Percentiles rank a stretch among this genome's conserved stretches.
Evolutionary conservation across 2,113 vertebrate species (phyloP).

Genomic region (Columba janthina): DNA sequence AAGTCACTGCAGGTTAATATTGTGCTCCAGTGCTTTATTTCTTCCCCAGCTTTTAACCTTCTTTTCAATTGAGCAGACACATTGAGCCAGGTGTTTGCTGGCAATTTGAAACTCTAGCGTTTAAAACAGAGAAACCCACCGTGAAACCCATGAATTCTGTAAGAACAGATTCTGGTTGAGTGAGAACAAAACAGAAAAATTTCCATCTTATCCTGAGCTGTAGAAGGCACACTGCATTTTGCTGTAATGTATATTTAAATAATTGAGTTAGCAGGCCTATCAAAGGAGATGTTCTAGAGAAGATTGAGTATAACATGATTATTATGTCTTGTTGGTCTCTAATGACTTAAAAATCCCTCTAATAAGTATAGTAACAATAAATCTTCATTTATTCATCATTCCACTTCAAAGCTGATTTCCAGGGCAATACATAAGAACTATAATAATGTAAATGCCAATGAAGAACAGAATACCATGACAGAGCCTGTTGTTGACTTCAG

Average conservation of each 20-base stretch:
- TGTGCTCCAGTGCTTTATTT: background rate
- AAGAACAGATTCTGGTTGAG: background rate
- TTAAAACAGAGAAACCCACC: background rate
- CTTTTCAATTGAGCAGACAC: background rate
- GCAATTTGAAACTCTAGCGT: background rate
- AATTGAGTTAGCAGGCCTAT: slow-evolving; percentile 39
- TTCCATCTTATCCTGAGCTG: background rate
- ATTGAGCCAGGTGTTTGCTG: background rate
- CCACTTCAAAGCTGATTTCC: slow-evolving; percentile 60
- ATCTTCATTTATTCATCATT: slow-evolving; percentile 60
- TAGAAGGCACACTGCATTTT: background rate
- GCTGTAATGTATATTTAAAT: slow-evolving; percentile 7
- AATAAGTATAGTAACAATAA: slow-evolving; percentile 59
- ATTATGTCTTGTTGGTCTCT: slow-evolving; percentile 50
- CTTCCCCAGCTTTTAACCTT: background rate
- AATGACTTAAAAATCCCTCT: slow-evolving; percentile 59
- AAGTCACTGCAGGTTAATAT: background rate
- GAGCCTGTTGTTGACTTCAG: slow-evolving; percentile 5
- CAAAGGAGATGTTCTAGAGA: slow-evolving; percentile 52
- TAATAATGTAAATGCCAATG: slow-evolving; percentile 33
- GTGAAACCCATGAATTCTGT: background rate
- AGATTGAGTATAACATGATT: slow-evolving; percentile 42
- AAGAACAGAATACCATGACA: slow-evolving; percentile 20
- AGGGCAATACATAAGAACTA: background rate
- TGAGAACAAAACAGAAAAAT: background rate